Conservation (phyloP, 1,140 invertebrate genomes). For the Diachasmimorpha longicaudata region DNA sequence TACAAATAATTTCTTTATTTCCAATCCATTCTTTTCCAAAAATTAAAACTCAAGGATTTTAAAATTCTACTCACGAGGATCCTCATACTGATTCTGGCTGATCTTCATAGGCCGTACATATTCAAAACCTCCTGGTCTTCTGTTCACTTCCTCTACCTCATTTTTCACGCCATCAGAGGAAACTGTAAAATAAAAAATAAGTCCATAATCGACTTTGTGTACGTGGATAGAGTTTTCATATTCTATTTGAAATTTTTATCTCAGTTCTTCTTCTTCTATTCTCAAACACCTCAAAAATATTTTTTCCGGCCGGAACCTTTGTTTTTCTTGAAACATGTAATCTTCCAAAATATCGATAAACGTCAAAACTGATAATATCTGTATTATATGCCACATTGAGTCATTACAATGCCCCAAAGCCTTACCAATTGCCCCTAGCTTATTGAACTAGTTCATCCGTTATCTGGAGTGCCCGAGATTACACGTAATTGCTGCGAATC, state of each 20-base stretch:
- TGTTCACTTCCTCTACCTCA: neutral
- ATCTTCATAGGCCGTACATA: conserved; percentile 49
- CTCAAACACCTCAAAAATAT: too few species aligned
- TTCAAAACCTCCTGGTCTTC: conserved; percentile 39
- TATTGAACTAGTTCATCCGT: conserved; percentile 1
- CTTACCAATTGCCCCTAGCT: neutral
- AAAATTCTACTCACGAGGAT: conserved; percentile 48
- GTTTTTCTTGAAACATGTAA: too few species aligned
- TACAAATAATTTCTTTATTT: too few species aligned
- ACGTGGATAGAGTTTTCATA: too few species aligned
- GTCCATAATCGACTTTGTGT: too few species aligned
- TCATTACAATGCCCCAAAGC: too few species aligned
- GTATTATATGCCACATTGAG: neutral
- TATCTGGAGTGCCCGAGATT: neutral
- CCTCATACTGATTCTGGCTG: conserved; percentile 54
- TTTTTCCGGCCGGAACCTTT: too few species aligned
- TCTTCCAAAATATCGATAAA: neutral
- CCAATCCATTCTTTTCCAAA: too few species aligned
- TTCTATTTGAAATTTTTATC: too few species aligned
- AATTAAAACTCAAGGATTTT: too few species aligned
- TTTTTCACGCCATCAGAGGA: neutral
- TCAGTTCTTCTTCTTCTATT: too few species aligned
- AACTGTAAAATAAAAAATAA: conserved; percentile 3
- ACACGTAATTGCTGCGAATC: conserved; percentile 2
- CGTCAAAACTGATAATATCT: neutral